Percentiles rank a stretch among this genome's conserved stretches.
Evolutionary conservation across 2,797 vertebrate genomes (phyloP).

Genomic region (Borostomias antarcticus): DNA sequence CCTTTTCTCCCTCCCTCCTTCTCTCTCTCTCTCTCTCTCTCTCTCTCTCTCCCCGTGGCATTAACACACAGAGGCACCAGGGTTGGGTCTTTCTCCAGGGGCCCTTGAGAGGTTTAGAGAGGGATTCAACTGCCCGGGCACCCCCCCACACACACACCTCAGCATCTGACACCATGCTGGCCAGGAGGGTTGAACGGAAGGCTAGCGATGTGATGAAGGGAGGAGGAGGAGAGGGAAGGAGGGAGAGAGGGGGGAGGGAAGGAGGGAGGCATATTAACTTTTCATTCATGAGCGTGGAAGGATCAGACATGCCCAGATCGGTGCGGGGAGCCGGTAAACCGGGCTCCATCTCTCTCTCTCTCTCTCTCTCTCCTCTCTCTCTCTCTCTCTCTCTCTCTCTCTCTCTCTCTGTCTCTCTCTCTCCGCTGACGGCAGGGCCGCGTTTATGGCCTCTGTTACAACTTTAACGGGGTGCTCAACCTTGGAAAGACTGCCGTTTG

Average conservation of each 20-base stretch:
- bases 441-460: slow-evolving; percentile 59
- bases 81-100: too few relatives aligned
- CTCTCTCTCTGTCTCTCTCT: too few relatives aligned
- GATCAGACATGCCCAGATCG: slow-evolving; percentile 43
- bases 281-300: slow-evolving; percentile 57
- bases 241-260: too few relatives aligned
- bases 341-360: too few relatives aligned
- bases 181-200: neutral
- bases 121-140: slow-evolving; percentile 28
- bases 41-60: too few relatives aligned
- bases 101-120: too few relatives aligned
- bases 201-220: slow-evolving; percentile 14
- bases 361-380: slow-evolving; percentile 40
- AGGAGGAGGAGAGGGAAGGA: neutral
- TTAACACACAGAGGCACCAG: too few relatives aligned
- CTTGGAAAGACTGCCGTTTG: slow-evolving; percentile 50
- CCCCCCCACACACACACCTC: slow-evolving; percentile 26
- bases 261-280: slow-evolving; percentile 45
- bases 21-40: too few relatives aligned
- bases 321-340: slow-evolving; percentile 34
- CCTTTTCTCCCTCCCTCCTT: too few relatives aligned
- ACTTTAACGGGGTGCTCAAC: slow-evolving; percentile 59
- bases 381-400: too few relatives aligned
- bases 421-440: slow-evolving; percentile 15
- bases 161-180: too few relatives aligned